Conservation (phyloP, 2,797 vertebrate species). For the Prionace glauca region DNA sequence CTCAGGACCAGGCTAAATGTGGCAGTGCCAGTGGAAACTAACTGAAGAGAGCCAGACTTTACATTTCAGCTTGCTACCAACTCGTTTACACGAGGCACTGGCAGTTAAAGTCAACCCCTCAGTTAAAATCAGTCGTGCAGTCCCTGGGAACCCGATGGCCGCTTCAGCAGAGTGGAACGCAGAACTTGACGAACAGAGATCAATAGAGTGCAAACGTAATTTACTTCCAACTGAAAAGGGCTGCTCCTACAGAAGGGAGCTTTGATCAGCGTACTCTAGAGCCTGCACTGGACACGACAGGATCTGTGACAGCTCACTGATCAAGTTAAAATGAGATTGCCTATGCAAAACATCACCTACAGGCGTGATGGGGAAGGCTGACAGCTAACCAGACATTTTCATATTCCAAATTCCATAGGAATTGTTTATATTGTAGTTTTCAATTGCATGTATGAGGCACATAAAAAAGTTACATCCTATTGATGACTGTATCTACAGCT, state of each 20-base stretch:
- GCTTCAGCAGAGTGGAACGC: background rate
- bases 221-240: background rate
- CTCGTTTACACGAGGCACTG: background rate
- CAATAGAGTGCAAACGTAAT: background rate
- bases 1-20: background rate
- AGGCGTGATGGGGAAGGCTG: background rate
- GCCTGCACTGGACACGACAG: background rate
- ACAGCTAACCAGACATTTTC: background rate
- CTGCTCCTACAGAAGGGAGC: background rate
- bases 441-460: background rate
- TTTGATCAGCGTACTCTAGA: background rate
- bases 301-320: background rate
- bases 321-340: background rate
- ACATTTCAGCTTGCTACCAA: background rate
- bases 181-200: background rate
- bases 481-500: background rate
- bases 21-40: background rate
- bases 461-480: background rate
- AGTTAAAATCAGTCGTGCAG: background rate
- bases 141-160: background rate
- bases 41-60: background rate
- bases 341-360: background rate
- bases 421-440: background rate
- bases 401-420: background rate
- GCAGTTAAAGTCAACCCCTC: background rate